Evolutionary conservation across 1,140 invertebrate species (phyloP).

Genomic region (Eubasilissa regina): DNA sequence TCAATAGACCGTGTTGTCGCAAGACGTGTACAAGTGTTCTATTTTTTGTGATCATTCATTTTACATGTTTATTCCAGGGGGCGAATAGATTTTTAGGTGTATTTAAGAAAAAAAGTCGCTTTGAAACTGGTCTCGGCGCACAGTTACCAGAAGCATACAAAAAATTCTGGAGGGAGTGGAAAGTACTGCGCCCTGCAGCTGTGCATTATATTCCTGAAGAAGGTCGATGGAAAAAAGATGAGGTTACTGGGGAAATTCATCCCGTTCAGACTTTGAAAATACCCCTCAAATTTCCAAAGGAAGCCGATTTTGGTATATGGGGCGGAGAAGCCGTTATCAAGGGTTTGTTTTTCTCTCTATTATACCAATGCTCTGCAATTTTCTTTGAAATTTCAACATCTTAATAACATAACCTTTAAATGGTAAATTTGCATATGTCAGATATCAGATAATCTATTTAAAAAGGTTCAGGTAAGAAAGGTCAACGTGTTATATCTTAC

Average conservation of each 20-base stretch:
- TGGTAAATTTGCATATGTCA: background rate
- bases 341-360: slow-evolving; percentile 66
- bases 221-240: slow-evolving; percentile 82
- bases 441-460: background rate
- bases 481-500: too few relatives aligned
- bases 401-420: slow-evolving; percentile 13
- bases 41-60: background rate
- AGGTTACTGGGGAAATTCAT: slow-evolving; percentile 79
- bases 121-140: slow-evolving; percentile 76
- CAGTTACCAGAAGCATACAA: slow-evolving; percentile 88
- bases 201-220: slow-evolving; percentile 89
- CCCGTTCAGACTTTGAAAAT: slow-evolving; percentile 87
- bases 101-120: slow-evolving; percentile 71
- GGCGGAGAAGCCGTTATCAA: slow-evolving; percentile 96
- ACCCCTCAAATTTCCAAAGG: slow-evolving; percentile 83
- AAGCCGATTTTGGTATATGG: slow-evolving; percentile 92
- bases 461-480: too few relatives aligned
- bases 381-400: slow-evolving; percentile 21
- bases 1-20: background rate
- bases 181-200: slow-evolving; percentile 79
- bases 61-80: slow-evolving; percentile 38
- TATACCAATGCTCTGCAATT: too few relatives aligned
- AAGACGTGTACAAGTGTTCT: background rate
- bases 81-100: slow-evolving; percentile 63
- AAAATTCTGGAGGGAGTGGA: slow-evolving; percentile 92